A percentile compares a stretch with the other conserved stretches of the same genome.
Conservation (phyloP, 2,113 vertebrate genomes). For the Oryctolagus cuniculus region DNA sequence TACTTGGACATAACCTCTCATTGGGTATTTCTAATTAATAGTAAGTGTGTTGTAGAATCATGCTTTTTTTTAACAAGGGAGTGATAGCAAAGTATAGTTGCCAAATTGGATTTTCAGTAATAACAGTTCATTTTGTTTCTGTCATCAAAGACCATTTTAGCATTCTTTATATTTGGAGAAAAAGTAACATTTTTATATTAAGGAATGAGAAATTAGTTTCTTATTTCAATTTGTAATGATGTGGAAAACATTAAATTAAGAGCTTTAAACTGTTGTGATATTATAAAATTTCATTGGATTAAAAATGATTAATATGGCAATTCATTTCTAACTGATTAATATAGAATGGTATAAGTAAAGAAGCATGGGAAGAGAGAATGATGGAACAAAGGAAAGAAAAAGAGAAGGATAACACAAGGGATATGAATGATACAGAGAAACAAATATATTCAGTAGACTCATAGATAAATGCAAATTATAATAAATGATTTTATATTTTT, state of each 20-base stretch:
- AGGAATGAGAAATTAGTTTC: neutral
- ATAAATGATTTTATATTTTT: neutral
- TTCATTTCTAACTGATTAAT: conserved; percentile 21
- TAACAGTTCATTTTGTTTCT: neutral
- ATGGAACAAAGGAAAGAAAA: neutral
- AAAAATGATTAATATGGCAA: neutral
- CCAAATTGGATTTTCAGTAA: neutral
- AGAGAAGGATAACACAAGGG: neutral
- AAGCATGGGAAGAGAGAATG: neutral
- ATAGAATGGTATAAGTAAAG: neutral
- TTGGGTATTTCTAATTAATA: neutral
- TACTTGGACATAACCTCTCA: neutral
- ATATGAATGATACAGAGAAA: neutral
- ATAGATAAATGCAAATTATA: neutral
- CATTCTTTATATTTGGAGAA: neutral
- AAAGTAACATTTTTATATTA: neutral
- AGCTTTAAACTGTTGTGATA: neutral
- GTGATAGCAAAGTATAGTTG: neutral
- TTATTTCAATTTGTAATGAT: conserved; percentile 2
- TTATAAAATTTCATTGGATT: neutral
- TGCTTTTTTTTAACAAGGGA: neutral
- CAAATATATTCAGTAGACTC: neutral
- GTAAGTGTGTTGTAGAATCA: neutral
- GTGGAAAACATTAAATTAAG: neutral
- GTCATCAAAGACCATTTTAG: neutral